A percentile compares a stretch with the other conserved stretches of the same genome.
Conservation (phyloP, 1,140 invertebrate species). For the Heliothis subflexa region DNA sequence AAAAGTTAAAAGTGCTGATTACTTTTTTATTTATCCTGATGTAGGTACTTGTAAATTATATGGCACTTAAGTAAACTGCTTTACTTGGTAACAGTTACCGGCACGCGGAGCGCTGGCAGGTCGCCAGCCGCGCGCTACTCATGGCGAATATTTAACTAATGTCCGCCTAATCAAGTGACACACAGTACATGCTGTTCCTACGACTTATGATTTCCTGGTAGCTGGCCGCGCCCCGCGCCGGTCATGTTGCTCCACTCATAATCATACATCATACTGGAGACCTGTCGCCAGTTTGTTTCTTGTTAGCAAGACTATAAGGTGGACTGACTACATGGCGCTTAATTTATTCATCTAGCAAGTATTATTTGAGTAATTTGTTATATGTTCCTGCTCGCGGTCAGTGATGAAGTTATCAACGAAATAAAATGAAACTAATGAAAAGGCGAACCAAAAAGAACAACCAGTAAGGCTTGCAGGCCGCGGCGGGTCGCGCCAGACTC, state of each 20-base stretch:
- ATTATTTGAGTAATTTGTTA: too few species aligned
- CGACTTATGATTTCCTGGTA: slow-evolving; percentile 33
- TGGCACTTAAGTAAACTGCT: not conserved
- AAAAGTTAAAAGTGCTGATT: too few species aligned
- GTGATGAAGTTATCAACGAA: not conserved
- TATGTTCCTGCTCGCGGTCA: too few species aligned
- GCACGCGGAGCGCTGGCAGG: slow-evolving; percentile 11
- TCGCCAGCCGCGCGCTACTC: not conserved
- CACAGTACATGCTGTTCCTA: slow-evolving; percentile 12
- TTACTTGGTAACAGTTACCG: not conserved
- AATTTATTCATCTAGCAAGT: too few species aligned
- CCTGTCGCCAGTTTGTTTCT: not conserved
- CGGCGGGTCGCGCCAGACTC: not conserved
- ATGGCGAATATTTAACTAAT: slow-evolving; percentile 26
- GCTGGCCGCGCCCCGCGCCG: too few species aligned
- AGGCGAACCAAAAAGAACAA: not conserved
- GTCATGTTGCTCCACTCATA: slow-evolving; percentile 3
- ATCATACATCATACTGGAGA: not conserved
- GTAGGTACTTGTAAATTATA: not conserved
- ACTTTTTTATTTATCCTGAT: not conserved
- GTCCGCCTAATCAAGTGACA: slow-evolving; percentile 14
- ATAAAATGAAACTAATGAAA: not conserved
- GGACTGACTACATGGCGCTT: too few species aligned
- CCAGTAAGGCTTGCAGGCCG: not conserved
- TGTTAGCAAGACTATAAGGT: not conserved